Evolutionary conservation across 2,113 vertebrate genomes (phyloP), one percentile per base, ranked within the genome.

Genomic region (Etia nguti): DNA sequence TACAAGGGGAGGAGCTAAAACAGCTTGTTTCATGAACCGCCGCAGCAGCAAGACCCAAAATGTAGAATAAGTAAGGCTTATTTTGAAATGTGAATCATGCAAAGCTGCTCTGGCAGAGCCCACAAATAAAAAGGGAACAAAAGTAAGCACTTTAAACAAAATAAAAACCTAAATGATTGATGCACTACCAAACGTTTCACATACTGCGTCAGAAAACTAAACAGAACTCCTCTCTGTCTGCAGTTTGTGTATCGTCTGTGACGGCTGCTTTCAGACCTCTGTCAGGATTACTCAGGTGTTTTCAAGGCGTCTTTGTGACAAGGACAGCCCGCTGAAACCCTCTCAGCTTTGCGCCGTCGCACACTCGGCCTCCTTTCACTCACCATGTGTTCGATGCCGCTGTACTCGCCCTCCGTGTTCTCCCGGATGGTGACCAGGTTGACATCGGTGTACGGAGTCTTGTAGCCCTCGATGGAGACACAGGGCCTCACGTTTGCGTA

Each of bases 401-500:
- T 99, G 95, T 99, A 99, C 93, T 99, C 98, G 75, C 96, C 96
- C 93, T 97, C 96, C 0, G 96, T 97, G 94, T 97, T 97, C 88
- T 97, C 96, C 6, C 95, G 82, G 89, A 96, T 96, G 84, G 95
- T 96, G 56, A 96, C 95, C 90, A 96, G 92, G 92, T 96, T 4
- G 3, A 96, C 95, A 52, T 99, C 98, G 0, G 96, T 97, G 85
- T 99, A 99, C 1, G 98, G 98, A 0, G 98, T 99, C 88, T 97
- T 98, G 93, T 98, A 99, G 56, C 98, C 98, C 88, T 99, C 98
- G 0, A 99, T 99, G 22, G 98, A 98, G n/a, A 99, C 93, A 0
- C 98, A 99, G 0, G 98, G 98, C 0, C 98, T 97, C 55, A 99
- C 97, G 1, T 99, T 99, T 31, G 98, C 98, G 0, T 99, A 99